A percentile compares a stretch with the other conserved stretches of the same genome.
These are phyloP conservation scores for Capitella teleta DNA, from an alignment of 1,140 invertebrate species.

Conservation along the genomic window DNA sequence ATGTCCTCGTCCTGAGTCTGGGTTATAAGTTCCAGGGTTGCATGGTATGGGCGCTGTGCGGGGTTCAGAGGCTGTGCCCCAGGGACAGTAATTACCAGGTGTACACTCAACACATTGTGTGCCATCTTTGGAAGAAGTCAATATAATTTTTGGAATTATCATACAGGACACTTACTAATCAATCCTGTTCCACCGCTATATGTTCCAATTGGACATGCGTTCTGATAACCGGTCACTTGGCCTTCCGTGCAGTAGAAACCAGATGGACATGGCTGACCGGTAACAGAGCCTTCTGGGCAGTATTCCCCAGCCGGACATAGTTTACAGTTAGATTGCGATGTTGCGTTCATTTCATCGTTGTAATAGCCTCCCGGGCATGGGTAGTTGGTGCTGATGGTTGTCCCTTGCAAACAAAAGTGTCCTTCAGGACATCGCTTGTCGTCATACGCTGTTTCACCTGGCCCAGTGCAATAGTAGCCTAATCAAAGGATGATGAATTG, in stretches of 20 bases:
- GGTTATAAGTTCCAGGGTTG: constrained; percentile 28
- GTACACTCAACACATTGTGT: constrained; percentile 24
- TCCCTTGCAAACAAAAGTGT: constrained; percentile 29
- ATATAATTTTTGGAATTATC: neutral
- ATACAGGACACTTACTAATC: constrained; percentile 19
- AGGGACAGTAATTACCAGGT: constrained; percentile 29
- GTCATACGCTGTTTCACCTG: constrained; percentile 18
- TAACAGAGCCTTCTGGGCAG: constrained; percentile 20
- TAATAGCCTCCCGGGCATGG: constrained; percentile 31
- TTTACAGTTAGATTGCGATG: constrained; percentile 17
- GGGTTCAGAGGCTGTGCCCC: constrained; percentile 19
- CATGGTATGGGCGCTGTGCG: constrained; percentile 22
- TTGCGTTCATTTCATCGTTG: constrained; percentile 18
- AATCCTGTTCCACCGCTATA: constrained; percentile 22
- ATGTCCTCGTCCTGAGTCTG: constrained; percentile 20
- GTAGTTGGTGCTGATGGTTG: constrained; percentile 17
- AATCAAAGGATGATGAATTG: too few species aligned
- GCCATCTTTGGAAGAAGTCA: constrained; percentile 1
- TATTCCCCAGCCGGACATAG: constrained; percentile 24
- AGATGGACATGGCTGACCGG: constrained; percentile 22
- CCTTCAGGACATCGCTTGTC: constrained; percentile 22
- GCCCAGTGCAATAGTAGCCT: constrained; percentile 30
- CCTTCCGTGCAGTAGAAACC: constrained; percentile 28
- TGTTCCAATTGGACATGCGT: constrained; percentile 32
- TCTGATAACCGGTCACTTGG: constrained; percentile 21